Evolutionary conservation across 2,797 vertebrate species (phyloP).

Genomic region (Rallus crepitans): DNA sequence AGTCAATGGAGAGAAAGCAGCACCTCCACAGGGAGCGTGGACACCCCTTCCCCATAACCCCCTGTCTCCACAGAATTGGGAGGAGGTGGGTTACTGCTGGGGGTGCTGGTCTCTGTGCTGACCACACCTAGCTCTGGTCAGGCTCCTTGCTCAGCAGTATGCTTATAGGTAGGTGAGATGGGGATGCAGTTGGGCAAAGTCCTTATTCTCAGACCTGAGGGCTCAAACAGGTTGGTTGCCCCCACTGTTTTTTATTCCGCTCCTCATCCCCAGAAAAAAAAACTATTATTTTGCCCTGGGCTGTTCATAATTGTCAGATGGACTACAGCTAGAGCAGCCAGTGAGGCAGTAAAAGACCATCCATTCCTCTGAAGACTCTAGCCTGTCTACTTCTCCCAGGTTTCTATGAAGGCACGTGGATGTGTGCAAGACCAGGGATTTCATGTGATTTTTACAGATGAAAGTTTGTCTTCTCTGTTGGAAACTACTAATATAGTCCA

Average conservation of each 20-base stretch:
- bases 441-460: background rate
- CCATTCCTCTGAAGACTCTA: background rate
- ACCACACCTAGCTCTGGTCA: background rate
- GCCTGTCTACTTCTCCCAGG: background rate
- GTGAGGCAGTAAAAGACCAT: background rate
- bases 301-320: background rate
- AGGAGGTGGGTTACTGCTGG: background rate
- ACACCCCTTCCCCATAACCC: rapidly evolving
- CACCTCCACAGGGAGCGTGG: background rate
- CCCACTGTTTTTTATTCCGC: background rate
- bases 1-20: background rate
- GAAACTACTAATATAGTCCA: background rate
- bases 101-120: background rate
- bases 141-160: background rate
- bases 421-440: background rate
- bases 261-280: background rate
- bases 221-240: background rate
- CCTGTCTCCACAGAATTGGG: background rate
- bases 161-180: background rate
- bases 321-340: background rate
- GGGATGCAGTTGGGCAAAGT: background rate
- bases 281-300: background rate
- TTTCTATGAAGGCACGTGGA: background rate
- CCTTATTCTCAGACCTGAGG: background rate
- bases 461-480: background rate